Base-by-base conservation (phyloP, 2,797 vertebrate species). In the Gymnothorax javanicus region DNA sequence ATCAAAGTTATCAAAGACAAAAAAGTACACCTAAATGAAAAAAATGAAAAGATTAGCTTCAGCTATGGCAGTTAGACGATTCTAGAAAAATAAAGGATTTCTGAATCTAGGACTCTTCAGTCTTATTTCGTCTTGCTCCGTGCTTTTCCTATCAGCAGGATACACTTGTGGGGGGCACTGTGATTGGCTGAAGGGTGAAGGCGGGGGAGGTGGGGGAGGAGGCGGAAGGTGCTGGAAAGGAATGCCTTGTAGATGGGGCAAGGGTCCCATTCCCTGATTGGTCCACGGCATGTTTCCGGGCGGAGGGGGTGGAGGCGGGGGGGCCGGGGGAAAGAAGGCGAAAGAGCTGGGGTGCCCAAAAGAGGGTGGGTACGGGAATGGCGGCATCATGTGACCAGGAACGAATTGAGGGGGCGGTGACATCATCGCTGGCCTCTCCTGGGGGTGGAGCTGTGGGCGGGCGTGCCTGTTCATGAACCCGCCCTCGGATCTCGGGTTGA, bases 161-260 rank as follows among this genome's bases (percentile, higher is more conserved):
- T 84, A 84, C 23, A 67, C 52, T 15, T 84, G 59, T 7, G 59
- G 7, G 20, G 11, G 11, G 7, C 25, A 83, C 82, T 59, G 56
- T 13, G 82, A 83, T 59, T 58, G 54, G 82, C 56, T 59, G 59
- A 33, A 33, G 9, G 59, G 83, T n/a, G 83, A 33, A 1, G 83
- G 83, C 3, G 83, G 83, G 11, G 81, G 85, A 33, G 71, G 75
- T 0, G 85, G 85, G 52, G 85, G 85, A 33, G 56, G 85, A 15
- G 85, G 85, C 8, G 71, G 85, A 43, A 81, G 85, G 33, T 77
- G 85, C 59, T 86, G 85, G 57, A 81, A 60, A 3, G 85, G 71
- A 2, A 81, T 23, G 33, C 57, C 57, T 56, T 86, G 73, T 12
- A 86, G 27, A 7, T 57, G 25, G 11, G 85, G 73, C 20, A 73